phyloP scores from a whole-genome alignment of 2,113 vertebrate species.

The Brachionichthys hirsutus region DNA sequence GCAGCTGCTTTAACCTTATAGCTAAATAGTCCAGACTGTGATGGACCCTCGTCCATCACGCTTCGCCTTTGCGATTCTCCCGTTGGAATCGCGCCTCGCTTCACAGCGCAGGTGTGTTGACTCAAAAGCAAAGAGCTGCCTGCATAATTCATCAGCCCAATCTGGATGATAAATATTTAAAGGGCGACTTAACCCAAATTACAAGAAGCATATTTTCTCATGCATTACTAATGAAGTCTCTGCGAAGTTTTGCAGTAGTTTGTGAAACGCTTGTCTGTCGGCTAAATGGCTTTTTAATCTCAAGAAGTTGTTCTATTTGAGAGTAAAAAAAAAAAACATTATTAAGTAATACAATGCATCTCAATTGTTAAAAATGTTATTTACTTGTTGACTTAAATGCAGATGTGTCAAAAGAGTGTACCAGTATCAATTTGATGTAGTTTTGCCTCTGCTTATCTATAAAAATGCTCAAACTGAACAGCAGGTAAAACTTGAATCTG shows the following conservation, averaged over 20 bases:
- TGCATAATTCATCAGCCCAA: background rate
- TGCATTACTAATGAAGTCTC: background rate
- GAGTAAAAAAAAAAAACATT: no score
- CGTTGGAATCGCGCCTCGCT: conserved; percentile 15
- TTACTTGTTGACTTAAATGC: no score
- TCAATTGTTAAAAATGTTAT: background rate
- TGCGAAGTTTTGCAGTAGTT: background rate
- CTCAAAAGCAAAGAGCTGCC: conserved; percentile 31
- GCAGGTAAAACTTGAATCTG: no score
- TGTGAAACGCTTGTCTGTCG: background rate
- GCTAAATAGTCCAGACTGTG: background rate
- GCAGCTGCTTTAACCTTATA: conserved; percentile 3
- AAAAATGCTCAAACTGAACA: no score
- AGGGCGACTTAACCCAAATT: background rate
- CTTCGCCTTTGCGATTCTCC: conserved; percentile 26
- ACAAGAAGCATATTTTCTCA: background rate
- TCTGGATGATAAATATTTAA: background rate
- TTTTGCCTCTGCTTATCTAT: no score
- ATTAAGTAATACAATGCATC: no score
- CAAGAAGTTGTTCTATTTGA: no score
- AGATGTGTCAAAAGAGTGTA: no score
- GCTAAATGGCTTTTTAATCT: background rate
- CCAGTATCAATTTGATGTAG: no score
- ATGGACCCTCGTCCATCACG: conserved; percentile 16
- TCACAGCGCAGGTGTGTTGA: conserved; percentile 25